These are phyloP conservation scores for Trachelus stipa DNA, from an alignment of 2,888 invertebrate genomes.

Conservation along the genomic window DNA sequence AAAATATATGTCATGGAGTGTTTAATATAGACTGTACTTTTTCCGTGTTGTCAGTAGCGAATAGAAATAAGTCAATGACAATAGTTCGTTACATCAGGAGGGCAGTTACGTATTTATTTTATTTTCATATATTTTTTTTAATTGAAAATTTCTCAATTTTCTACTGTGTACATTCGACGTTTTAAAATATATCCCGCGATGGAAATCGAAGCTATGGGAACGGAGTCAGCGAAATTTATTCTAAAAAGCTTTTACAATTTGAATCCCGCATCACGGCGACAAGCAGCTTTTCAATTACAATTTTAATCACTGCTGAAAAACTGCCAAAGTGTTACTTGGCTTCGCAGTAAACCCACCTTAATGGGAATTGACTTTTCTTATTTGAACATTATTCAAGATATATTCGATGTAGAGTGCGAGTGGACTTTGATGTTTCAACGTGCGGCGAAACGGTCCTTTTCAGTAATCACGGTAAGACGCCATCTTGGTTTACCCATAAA, in stretches of 20 bases:
- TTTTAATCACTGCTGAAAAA: slow-evolving; percentile 17
- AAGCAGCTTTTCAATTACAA: slow-evolving; percentile 15
- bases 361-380: slow-evolving; percentile 23
- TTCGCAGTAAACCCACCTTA: slow-evolving; percentile 11
- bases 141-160: not conserved
- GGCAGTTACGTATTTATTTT: not conserved
- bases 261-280: not conserved
- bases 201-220: not conserved
- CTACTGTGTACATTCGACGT: too few species aligned
- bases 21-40: not conserved
- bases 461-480: not conserved
- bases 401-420: not conserved
- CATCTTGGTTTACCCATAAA: not conserved
- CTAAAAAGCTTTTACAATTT: not conserved
- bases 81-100: not conserved
- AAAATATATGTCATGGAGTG: not conserved
- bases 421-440: not conserved
- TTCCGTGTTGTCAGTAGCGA: not conserved
- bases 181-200: not conserved
- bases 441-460: not conserved
- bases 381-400: slow-evolving; percentile 17
- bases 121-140: not conserved
- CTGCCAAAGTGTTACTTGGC: slow-evolving; percentile 1
- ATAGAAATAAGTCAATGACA: not conserved
- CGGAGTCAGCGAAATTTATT: not conserved